Conservation (phyloP, 2,888 invertebrate species). For the Dynastes grantii region DNA sequence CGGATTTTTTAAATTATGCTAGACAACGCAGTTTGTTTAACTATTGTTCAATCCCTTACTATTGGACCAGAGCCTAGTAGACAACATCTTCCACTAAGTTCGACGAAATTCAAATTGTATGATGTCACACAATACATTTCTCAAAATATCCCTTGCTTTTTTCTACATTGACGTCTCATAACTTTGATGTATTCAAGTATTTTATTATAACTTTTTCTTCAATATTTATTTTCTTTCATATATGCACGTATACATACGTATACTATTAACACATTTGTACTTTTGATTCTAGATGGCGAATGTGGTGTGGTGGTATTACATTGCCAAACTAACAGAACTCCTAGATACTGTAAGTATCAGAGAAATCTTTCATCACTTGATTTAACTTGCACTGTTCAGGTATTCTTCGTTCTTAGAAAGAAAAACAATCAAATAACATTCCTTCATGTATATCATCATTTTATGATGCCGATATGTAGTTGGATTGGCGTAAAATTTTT, state of each 20-base stretch:
- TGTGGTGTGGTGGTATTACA: constrained; percentile 72
- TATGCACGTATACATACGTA: neutral
- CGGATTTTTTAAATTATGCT: no score
- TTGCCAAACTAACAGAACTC: constrained; percentile 74
- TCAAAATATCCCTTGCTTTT: no score
- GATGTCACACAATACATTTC: no score
- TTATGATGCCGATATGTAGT: constrained; percentile 74
- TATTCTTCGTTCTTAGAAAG: constrained; percentile 80
- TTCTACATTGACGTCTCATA: no score
- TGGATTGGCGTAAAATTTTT: constrained; percentile 74
- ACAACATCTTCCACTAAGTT: no score
- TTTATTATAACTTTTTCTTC: neutral
- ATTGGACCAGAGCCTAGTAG: no score
- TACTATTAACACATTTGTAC: neutral
- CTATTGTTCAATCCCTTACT: no score
- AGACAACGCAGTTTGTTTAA: no score
- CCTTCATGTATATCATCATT: constrained; percentile 81
- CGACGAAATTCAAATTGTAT: no score
- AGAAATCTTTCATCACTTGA: neutral
- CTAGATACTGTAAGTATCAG: constrained; percentile 71
- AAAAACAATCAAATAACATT: constrained; percentile 80
- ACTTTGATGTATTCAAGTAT: no score
- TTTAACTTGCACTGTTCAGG: constrained; percentile 56
- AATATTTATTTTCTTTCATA: neutral
- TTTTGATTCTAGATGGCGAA: constrained; percentile 67